phyloP scores from a whole-genome alignment of 2,113 vertebrate species.

The Ceyx margarethae region DNA sequence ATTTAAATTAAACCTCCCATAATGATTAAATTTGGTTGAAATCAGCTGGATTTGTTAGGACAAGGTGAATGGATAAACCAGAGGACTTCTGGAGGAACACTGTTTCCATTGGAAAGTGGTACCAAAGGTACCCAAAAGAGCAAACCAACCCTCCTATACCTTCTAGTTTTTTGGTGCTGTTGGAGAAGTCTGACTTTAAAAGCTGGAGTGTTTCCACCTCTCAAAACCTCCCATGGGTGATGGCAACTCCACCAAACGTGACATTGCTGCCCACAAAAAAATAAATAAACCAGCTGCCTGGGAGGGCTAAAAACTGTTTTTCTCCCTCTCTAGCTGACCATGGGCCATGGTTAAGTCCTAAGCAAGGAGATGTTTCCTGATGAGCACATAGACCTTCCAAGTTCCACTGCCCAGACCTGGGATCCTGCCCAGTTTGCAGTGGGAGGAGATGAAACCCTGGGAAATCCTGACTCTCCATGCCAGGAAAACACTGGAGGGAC shows the following conservation, averaged over 20 bases:
- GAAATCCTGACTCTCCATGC: background rate
- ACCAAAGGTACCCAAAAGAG: background rate
- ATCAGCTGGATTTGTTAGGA: background rate
- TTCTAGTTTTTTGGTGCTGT: background rate
- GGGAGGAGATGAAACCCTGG: background rate
- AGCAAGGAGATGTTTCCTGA: background rate
- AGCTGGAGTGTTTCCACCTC: background rate
- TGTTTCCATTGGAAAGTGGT: background rate
- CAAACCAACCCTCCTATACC: background rate
- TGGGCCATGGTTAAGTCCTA: background rate
- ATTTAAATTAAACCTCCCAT: no score
- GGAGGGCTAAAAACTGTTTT: background rate
- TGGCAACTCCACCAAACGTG: background rate
- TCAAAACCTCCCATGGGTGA: rapidly evolving
- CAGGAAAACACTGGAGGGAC: background rate
- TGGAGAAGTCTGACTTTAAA: background rate
- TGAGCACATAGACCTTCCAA: background rate
- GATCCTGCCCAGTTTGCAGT: background rate
- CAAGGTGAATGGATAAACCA: rapidly evolving
- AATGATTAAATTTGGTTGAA: background rate
- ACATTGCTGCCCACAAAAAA: background rate
- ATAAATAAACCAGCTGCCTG: background rate
- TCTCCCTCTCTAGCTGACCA: rapidly evolving
- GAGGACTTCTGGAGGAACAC: background rate
- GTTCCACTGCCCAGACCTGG: rapidly evolving